Evolutionary conservation across 2,888 invertebrate genomes (phyloP).

Genomic region (Melipona bicolor): DNA sequence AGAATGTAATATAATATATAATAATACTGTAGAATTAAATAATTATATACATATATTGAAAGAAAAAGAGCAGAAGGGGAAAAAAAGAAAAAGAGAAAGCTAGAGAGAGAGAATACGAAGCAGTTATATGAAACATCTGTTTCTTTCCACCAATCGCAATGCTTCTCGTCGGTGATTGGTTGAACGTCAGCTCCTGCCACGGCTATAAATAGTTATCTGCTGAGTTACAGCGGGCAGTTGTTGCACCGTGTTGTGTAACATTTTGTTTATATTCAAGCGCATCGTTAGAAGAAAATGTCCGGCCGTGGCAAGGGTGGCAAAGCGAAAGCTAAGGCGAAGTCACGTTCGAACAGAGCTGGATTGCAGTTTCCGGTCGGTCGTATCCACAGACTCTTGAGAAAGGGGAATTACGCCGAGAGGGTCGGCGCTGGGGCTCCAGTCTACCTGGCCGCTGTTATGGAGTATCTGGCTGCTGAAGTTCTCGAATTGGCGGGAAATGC

Average conservation of each 20-base stretch:
- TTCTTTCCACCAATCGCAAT: constrained; percentile 16
- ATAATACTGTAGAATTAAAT: too few species aligned
- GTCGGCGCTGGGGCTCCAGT: constrained; percentile 86
- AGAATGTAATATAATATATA: too few species aligned
- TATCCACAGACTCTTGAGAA: constrained; percentile 86
- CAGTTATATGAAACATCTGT: not conserved
- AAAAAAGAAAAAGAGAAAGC: not conserved
- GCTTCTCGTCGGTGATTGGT: constrained; percentile 6
- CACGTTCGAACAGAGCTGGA: constrained; percentile 86
- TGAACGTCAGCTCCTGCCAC: fast-evolving
- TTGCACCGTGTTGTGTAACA: not conserved
- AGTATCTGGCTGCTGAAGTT: constrained; percentile 89
- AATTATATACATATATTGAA: not conserved
- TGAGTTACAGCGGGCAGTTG: too few species aligned
- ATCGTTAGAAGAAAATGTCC: constrained; percentile 61
- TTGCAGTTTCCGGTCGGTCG: constrained; percentile 87
- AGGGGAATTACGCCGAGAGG: constrained; percentile 87
- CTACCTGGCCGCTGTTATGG: constrained; percentile 87
- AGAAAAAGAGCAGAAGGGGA: not conserved
- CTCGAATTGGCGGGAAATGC: constrained; percentile 89
- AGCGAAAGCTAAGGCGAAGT: constrained; percentile 75
- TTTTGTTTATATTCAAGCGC: fast-evolving
- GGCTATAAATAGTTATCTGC: not conserved
- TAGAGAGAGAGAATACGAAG: not conserved
- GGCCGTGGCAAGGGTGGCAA: constrained; percentile 75